Percentiles rank a stretch among this genome's conserved stretches.
Conservation (phyloP, 2,113 vertebrate species). For the Zosterops japonicus region DNA sequence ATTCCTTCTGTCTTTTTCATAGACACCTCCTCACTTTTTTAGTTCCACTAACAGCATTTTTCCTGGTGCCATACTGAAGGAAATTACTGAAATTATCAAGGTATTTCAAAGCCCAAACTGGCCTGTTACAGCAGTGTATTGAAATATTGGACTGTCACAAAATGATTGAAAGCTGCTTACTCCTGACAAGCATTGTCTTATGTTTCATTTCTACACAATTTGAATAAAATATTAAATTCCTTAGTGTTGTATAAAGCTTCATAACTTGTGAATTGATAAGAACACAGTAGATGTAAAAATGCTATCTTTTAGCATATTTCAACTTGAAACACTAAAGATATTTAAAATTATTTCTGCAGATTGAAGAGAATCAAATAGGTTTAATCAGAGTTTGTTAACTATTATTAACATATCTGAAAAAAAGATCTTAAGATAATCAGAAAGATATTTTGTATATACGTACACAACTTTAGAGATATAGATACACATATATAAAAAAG, state of each 20-base stretch:
- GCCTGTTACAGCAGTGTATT: accelerated
- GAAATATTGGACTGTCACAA: background rate
- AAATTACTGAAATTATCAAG: background rate
- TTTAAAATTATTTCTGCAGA: background rate
- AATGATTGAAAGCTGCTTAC: background rate
- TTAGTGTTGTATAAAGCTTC: background rate
- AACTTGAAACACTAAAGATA: background rate
- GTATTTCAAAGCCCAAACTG: background rate
- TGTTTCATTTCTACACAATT: background rate
- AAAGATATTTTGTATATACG: background rate
- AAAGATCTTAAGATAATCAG: background rate
- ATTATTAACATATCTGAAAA: background rate
- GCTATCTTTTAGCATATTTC: background rate
- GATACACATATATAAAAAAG: background rate
- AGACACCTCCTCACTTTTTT: background rate
- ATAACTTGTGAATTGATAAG: background rate
- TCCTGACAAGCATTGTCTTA: background rate
- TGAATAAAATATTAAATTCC: background rate
- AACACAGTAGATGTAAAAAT: background rate
- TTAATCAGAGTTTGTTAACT: background rate
- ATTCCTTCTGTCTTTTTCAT: background rate
- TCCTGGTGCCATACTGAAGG: background rate
- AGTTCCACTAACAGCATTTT: background rate
- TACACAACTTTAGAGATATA: background rate
- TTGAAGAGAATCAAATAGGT: background rate